Evolutionary conservation across 2,888 invertebrate species (phyloP).

Genomic region (Bombylius discolor): DNA sequence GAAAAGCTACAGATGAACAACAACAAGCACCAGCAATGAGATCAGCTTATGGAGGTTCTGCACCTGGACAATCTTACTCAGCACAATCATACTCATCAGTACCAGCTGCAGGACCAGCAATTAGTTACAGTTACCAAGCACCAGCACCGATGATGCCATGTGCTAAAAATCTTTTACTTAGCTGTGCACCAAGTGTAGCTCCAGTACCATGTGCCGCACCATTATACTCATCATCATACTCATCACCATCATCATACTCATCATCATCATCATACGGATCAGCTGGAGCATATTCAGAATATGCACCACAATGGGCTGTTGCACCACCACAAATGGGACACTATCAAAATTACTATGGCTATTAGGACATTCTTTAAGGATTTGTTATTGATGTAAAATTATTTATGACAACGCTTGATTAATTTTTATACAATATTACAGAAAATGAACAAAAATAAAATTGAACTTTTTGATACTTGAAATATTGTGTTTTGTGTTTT

Average conservation of each 20-base stretch:
- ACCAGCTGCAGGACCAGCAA: neutral
- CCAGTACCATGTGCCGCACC: slow-evolving; percentile 3
- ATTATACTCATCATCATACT: neutral
- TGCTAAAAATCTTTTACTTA: slow-evolving; percentile 5
- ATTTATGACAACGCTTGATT: no score
- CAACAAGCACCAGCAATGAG: neutral
- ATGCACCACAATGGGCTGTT: neutral
- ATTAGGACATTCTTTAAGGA: neutral
- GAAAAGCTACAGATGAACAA: no score
- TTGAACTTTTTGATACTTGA: no score
- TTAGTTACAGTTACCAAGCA: neutral
- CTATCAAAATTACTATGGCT: neutral
- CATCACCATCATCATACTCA: neutral
- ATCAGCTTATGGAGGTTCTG: neutral
- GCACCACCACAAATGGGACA: neutral
- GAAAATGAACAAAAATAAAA: no score
- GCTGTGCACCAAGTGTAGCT: slow-evolving; percentile 5
- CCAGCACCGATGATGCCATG: neutral
- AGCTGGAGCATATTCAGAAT: neutral
- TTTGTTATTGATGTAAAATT: no score
- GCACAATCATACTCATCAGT: neutral
- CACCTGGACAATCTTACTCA: no score
- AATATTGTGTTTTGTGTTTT: no score
- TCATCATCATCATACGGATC: neutral
- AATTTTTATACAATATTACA: no score